A percentile compares a stretch with the other conserved stretches of the same genome.
Evolutionary conservation across 2,888 invertebrate genomes (phyloP).

Genomic region (Pristionchus mayeri): DNA sequence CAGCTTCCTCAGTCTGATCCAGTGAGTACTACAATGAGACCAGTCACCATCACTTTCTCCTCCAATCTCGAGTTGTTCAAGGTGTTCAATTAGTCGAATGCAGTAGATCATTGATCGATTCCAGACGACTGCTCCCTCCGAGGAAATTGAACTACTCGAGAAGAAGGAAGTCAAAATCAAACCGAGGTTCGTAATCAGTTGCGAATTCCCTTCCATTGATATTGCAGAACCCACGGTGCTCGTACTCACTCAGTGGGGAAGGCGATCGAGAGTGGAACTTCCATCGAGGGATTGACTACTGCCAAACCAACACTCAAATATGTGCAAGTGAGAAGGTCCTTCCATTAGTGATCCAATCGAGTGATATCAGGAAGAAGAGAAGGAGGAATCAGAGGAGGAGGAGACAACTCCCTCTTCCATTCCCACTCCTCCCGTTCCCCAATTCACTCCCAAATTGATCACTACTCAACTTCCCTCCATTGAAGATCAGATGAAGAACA

Average conservation of each 20-base stretch:
- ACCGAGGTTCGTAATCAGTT: slow-evolving; percentile 24
- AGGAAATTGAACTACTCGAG: slow-evolving; percentile 2
- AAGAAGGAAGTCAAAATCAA: slow-evolving; percentile 46
- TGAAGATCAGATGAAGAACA: slow-evolving; percentile 46
- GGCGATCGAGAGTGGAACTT: slow-evolving; percentile 31
- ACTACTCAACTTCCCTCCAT: slow-evolving; percentile 18
- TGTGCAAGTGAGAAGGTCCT: background rate
- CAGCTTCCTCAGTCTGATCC: slow-evolving; percentile 39
- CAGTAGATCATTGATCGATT: background rate
- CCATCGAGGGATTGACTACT: background rate
- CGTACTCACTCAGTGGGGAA: slow-evolving; percentile 17
- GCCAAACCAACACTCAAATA: slow-evolving; percentile 16
- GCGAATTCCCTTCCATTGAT: too few species aligned
- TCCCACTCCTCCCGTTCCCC: slow-evolving; percentile 42
- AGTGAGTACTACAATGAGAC: slow-evolving; percentile 9
- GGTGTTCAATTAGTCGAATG: background rate
- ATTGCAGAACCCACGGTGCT: slow-evolving; percentile 43
- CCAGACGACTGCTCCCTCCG: background rate
- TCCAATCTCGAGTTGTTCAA: slow-evolving; percentile 41
- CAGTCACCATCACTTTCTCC: slow-evolving; percentile 50
- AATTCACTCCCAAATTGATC: slow-evolving; percentile 30
- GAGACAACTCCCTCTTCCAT: slow-evolving; percentile 16
- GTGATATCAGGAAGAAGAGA: background rate
- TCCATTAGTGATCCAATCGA: background rate
- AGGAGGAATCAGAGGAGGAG: background rate